Conservation (phyloP, 2,888 invertebrate genomes). For the Heliconius charithonia region DNA sequence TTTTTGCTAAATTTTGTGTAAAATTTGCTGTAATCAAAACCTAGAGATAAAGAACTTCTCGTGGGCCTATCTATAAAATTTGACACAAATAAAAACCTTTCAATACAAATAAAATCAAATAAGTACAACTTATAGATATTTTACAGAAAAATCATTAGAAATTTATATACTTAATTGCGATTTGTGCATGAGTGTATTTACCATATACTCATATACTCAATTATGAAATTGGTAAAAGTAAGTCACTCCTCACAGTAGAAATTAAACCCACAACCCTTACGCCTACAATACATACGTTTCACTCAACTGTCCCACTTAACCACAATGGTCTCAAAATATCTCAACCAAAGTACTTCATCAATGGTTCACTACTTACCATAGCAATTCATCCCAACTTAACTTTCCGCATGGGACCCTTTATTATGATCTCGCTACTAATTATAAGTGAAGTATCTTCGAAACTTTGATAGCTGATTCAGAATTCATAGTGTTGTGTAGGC, state of each 20-base stretch:
- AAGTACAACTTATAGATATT: not conserved
- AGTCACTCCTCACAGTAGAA: not conserved
- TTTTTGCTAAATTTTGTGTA: too few relatives aligned
- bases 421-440: conserved; percentile 36
- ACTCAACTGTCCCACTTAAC: not conserved
- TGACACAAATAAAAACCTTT: too few relatives aligned
- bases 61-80: too few relatives aligned
- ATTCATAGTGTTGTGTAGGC: conserved; percentile 43
- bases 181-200: too few relatives aligned
- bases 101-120: too few relatives aligned
- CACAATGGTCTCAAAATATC: not conserved
- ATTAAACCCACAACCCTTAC: not conserved
- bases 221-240: not conserved
- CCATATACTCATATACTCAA: too few relatives aligned
- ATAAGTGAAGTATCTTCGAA: conserved; percentile 38
- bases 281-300: not conserved
- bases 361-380: conserved; percentile 4
- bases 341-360: not conserved
- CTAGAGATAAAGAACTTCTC: too few relatives aligned
- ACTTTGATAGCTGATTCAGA: conserved; percentile 44
- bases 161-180: too few relatives aligned
- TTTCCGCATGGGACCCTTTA: conserved; percentile 35
- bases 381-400: conserved; percentile 25
- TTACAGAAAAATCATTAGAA: too few relatives aligned
- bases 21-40: too few relatives aligned